Conservation (phyloP, 2,797 vertebrate species). For the Catharus ustulatus region DNA sequence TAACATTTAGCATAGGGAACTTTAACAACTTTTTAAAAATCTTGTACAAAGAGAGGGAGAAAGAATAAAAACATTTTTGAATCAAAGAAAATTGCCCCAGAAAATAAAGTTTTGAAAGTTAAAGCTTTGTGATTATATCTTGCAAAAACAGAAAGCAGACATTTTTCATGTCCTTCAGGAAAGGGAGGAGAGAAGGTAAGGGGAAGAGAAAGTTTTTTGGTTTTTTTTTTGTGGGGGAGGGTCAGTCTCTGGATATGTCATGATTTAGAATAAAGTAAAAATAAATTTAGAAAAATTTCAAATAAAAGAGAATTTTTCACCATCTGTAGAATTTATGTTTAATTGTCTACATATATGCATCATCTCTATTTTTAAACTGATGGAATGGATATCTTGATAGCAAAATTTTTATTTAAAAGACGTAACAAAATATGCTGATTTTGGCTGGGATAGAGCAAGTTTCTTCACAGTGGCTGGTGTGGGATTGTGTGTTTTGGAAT, state of each 20-base stretch:
- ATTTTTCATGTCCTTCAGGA: not conserved
- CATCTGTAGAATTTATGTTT: not conserved
- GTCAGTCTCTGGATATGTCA: not conserved
- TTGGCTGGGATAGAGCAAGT: not conserved
- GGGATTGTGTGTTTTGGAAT: not conserved
- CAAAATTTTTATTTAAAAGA: not conserved
- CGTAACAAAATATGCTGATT: not conserved
- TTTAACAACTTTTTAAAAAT: not conserved
- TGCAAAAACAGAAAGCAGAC: not conserved
- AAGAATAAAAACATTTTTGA: not conserved
- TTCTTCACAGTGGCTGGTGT: not conserved
- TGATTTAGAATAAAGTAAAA: not conserved
- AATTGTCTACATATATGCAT: not conserved
- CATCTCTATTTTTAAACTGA: not conserved
- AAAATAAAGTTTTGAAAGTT: not conserved
- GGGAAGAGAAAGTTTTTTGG: not conserved
- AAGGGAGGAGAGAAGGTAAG: rapidly evolving
- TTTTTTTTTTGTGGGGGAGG: rapidly evolving
- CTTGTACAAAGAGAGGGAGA: not conserved
- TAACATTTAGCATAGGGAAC: not conserved
- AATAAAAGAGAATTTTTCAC: not conserved
- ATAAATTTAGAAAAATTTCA: not conserved
- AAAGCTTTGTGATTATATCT: not conserved
- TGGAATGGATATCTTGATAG: not conserved
- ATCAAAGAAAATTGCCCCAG: not conserved